phyloP scores from a whole-genome alignment of 1,140 invertebrate species.

The Zophobas morio region DNA sequence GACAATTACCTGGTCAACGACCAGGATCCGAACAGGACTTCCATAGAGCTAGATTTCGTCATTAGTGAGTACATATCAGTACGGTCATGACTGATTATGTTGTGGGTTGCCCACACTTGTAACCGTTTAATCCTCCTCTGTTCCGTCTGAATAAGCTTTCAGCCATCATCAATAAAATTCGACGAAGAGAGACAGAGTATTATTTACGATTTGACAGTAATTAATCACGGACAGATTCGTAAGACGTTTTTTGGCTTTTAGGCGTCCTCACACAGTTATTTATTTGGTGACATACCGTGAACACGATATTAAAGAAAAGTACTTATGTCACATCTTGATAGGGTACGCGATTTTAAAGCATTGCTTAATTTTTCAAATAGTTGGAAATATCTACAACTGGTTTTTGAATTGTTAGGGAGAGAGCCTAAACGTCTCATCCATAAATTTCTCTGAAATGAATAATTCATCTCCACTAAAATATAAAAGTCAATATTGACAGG shows the following conservation, averaged over 20 bases:
- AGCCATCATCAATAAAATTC: constrained; percentile 39
- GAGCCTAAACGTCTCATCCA: constrained; percentile 17
- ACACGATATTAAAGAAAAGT: neutral
- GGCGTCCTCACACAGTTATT: neutral
- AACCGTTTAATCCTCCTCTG: constrained; percentile 3
- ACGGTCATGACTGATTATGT: constrained; percentile 19
- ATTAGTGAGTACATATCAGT: neutral
- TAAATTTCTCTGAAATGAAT: constrained; percentile 9
- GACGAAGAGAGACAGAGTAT: constrained; percentile 12
- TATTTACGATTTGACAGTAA: constrained; percentile 38
- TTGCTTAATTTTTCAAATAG: constrained; percentile 1
- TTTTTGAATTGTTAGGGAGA: constrained; percentile 9
- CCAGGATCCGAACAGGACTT: constrained; percentile 19
- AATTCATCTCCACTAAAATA: constrained; percentile 29
- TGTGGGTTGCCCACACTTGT: neutral
- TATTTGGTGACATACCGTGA: neutral
- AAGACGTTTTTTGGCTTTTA: constrained; percentile 38
- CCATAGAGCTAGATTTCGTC: constrained; percentile 3
- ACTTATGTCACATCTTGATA: neutral
- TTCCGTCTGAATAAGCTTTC: constrained; percentile 12
- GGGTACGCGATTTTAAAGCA: neutral
- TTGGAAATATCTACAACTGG: constrained; percentile 2
- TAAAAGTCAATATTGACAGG: constrained; percentile 29
- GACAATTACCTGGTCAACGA: constrained; percentile 30
- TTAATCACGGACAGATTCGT: constrained; percentile 29